Percentiles rank a stretch among this genome's conserved stretches.
Conservation (phyloP, 2,797 vertebrate species). For the Otolemur crassicaudatus region DNA sequence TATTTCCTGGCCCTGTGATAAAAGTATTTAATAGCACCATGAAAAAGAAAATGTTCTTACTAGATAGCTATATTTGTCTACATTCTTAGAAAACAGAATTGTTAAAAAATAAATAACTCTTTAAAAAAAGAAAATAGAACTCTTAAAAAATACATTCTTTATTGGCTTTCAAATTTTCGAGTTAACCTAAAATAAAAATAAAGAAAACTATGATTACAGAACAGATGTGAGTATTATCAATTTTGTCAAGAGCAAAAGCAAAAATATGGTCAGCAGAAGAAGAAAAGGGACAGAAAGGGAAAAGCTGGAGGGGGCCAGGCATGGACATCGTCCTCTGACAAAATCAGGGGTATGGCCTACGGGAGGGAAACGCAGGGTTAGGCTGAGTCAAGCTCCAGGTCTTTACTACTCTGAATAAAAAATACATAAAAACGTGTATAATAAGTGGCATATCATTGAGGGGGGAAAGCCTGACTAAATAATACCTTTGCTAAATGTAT, state of each 20-base stretch:
- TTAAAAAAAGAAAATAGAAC: too few relatives aligned
- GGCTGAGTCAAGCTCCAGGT: not conserved
- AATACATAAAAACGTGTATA: slow-evolving; percentile 9
- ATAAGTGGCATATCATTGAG: not conserved
- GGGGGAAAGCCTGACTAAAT: not conserved
- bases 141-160: not conserved
- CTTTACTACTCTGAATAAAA: slow-evolving; percentile 20
- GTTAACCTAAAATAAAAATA: slow-evolving; percentile 30
- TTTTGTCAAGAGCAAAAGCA: not conserved
- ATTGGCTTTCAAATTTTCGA: not conserved
- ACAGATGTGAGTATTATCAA: not conserved
- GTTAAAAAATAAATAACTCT: slow-evolving; percentile 5
- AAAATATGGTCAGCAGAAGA: not conserved
- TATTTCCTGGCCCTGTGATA: not conserved
- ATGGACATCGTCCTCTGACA: not conserved
- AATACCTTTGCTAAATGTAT: not conserved
- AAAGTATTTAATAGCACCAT: not conserved
- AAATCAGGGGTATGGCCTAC: not conserved
- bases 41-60: not conserved
- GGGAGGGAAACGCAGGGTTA: not conserved
- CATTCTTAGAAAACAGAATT: slow-evolving; percentile 17
- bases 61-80: not conserved
- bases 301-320: not conserved
- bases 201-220: not conserved
- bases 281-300: not conserved